These are phyloP conservation scores for Petrocephalus zakoni DNA, from an alignment of 2,113 vertebrate species.

Conservation along the genomic window DNA sequence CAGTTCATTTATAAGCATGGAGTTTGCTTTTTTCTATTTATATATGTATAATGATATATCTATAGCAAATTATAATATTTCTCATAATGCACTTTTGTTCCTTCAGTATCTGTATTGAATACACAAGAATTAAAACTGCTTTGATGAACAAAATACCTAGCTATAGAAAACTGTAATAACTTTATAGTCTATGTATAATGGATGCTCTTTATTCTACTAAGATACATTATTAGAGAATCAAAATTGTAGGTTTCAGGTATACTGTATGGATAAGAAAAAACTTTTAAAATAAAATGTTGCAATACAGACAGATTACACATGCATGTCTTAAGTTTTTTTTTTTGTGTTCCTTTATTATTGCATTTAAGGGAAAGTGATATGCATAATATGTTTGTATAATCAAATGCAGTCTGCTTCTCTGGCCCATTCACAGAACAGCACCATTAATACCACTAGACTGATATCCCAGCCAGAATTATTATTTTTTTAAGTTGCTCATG, in stretches of 20 bases:
- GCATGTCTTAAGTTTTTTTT: slow-evolving; percentile 21
- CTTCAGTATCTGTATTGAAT: slow-evolving; percentile 41
- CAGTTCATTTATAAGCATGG: slow-evolving; percentile 47
- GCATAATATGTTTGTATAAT: neutral
- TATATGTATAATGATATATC: slow-evolving; percentile 35
- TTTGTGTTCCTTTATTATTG: neutral
- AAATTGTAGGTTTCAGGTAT: slow-evolving; percentile 55
- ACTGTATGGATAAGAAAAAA: slow-evolving; percentile 48
- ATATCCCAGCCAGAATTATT: neutral
- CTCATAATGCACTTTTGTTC: slow-evolving; percentile 49
- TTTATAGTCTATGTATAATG: slow-evolving; percentile 41
- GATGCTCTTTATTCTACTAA: slow-evolving; percentile 50
- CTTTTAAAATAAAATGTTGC: slow-evolving; percentile 67
- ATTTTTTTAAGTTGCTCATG: neutral
- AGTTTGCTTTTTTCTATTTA: slow-evolving; percentile 34
- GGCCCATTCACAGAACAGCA: neutral
- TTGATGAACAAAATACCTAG: slow-evolving; percentile 46
- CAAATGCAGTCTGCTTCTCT: neutral
- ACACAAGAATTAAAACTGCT: slow-evolving; percentile 47
- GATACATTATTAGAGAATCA: slow-evolving; percentile 38
- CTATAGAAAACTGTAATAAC: slow-evolving; percentile 49
- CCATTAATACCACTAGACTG: neutral
- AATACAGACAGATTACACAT: slow-evolving; percentile 40
- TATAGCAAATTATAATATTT: slow-evolving; percentile 52
- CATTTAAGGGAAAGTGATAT: neutral